Evolutionary conservation across 2,113 vertebrate species (phyloP).

Genomic region (Grallaria varia): DNA sequence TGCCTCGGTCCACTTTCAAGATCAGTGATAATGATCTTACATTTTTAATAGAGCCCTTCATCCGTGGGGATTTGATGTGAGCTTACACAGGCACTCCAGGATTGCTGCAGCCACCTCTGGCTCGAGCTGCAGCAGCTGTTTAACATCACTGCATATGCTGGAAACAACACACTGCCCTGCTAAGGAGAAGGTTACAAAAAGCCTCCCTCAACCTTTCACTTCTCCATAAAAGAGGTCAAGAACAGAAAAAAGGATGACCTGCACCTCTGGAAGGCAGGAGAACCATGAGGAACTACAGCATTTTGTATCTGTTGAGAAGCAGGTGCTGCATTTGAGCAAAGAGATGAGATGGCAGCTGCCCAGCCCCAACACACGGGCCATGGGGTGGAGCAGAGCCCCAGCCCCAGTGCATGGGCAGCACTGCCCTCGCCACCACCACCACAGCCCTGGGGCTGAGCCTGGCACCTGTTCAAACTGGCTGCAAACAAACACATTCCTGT

Average conservation of each 20-base stretch:
- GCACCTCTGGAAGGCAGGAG: neutral
- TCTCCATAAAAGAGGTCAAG: neutral
- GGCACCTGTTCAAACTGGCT: neutral
- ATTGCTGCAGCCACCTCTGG: neutral
- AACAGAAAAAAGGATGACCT: neutral
- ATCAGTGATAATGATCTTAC: conserved; percentile 32
- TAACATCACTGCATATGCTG: neutral
- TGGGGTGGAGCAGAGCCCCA: neutral
- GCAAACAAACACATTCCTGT: fast-evolving
- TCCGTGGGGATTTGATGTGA: fast-evolving
- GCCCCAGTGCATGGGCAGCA: neutral
- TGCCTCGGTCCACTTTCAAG: neutral
- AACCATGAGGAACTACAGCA: fast-evolving
- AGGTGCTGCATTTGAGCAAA: neutral
- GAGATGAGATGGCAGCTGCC: neutral
- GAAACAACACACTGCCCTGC: neutral
- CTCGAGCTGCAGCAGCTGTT: neutral
- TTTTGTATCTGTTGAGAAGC: fast-evolving
- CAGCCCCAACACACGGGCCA: neutral
- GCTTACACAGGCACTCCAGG: neutral
- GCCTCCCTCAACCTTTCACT: neutral
- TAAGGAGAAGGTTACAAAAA: neutral
- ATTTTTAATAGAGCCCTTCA: conserved; percentile 22
- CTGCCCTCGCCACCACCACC: neutral
- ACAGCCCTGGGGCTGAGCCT: no score